Base-by-base conservation (phyloP, 2,888 invertebrate genomes). In the Junonia oenone region DNA sequence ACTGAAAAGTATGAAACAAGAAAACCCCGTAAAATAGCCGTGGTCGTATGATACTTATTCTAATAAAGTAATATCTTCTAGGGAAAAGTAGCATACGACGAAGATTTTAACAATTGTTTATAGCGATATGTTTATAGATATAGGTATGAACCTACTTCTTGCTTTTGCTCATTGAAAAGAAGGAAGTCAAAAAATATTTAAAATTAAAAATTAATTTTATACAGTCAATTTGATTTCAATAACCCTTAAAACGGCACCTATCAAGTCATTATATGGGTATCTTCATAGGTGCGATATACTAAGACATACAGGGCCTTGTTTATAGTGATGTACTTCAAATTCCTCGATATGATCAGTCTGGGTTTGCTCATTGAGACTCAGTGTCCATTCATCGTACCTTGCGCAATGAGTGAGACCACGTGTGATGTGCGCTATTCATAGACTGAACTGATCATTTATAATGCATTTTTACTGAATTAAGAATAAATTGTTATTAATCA, bases 311-410 rank as follows among this genome's bases (percentile, higher is more conserved):
- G 9, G 11, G 17, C 3, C 19, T 40, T 40, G 11, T 19, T 19
- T 11, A 19, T 19, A 40, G 0, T 3, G 13, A 40, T 19, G n/a
- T 40, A 40, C 17, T 40, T 40, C 17, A 19, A 11, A 17, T 40
- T 40, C 38, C 5, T n/a, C 11, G 19, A 9, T n/a, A 17, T 4
- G 11, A 33, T 11, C 38, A n/a, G 11, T 35, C 35, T 40, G 38
- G 13, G 31, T 47, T 27, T 31, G 31, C 56, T 40, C 51, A 51
- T 26, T 40, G 43, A 47, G 51, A 31, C 19, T 47, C 48, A 52
- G 14, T 43, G 43, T 29, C 51, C 46, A 46, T 46, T 55, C 55
- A 40, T 46, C 45, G 15, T 52, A 53, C 47, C 47, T 38, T 38
- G 38, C 38, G 38, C 38, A 19, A 11, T 46, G 46, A 27, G 29